Evolutionary conservation across 2,113 vertebrate species (phyloP), one percentile per base, ranked within the genome.

Genomic region (Elanoides forficatus): DNA sequence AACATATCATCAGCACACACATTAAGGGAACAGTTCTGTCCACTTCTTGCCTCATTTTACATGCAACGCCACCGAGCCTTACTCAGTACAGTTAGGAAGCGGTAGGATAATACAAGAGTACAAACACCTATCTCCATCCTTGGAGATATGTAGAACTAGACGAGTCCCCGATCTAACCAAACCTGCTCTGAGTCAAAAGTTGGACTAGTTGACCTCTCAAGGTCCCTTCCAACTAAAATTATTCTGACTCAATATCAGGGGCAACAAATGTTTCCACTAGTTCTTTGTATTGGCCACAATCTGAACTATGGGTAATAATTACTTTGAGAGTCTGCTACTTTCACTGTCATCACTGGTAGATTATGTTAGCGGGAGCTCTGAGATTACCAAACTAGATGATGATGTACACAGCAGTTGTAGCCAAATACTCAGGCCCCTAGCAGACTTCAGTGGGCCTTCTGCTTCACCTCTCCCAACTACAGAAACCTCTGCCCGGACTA

Each of bases 151-250:
- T 6, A 70, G 45, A 83, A 65, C 30, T 1, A 10, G 40, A 32
- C 5, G 68, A 43, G 65, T 11, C 32, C 22, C 13, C 1, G 1
- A 9, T 1, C 30, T 43, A 65, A 71, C 9, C 22, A 63, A 32
- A 42, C 17, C 25, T 8, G 7, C 55, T 47, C 34, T 0, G 0
- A 47, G 29, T 4, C 2, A 52, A 27, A 21, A 50, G 42, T 14
- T 42, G 55, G 9, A 26, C 20, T 42, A 63, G 7, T 4, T 32
- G 26, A 88, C 19, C 60, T 56, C 34, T 40, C 12, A 86, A 26
- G 21, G 26, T 53, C 22, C 29, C 42, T 79, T 43, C 38, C 66
- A 80, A 2, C 16, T 30, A 47, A 9, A 67, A 45, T 38, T 4
- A 47, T 23, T 67, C 26, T 27, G 30, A 15, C 50, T 14, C 25